Evolutionary conservation across 2,797 vertebrate genomes (phyloP).

Genomic region (Chaetodon trifasciatus): DNA sequence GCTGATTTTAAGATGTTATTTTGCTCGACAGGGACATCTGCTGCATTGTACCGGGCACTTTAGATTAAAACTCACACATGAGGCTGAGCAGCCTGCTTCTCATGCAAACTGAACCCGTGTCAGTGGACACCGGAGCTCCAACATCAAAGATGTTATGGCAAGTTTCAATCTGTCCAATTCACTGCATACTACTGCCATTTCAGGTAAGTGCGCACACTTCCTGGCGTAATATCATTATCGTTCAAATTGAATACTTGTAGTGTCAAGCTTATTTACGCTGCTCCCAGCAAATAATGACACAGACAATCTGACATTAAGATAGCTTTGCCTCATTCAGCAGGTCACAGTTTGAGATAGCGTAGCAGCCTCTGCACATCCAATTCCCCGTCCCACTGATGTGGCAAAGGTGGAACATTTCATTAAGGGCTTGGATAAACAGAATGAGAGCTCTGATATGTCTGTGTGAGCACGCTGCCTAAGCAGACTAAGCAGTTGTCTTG

Average conservation of each 20-base stretch:
- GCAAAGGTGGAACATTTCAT: slow-evolving; percentile 78
- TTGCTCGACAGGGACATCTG: slow-evolving; percentile 32
- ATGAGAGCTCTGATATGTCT: slow-evolving; percentile 50
- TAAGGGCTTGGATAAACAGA: slow-evolving; percentile 74
- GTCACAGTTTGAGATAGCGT: slow-evolving; percentile 59
- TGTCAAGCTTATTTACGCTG: slow-evolving; percentile 40
- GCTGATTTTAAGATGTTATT: too few species aligned
- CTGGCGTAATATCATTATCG: slow-evolving; percentile 53
- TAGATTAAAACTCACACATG: slow-evolving; percentile 17
- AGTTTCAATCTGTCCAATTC: slow-evolving; percentile 31
- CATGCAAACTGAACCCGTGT: slow-evolving; percentile 22
- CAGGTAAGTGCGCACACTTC: slow-evolving; percentile 41
- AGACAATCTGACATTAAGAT: slow-evolving; percentile 47
- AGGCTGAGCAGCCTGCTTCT: slow-evolving; percentile 20
- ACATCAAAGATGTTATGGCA: not conserved
- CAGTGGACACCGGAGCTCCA: slow-evolving; percentile 1
- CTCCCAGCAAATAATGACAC: slow-evolving; percentile 55
- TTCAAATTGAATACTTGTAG: slow-evolving; percentile 61
- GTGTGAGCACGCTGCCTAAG: slow-evolving; percentile 35
- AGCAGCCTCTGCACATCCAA: slow-evolving; percentile 59
- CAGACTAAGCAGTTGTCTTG: slow-evolving; percentile 53
- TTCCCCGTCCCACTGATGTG: slow-evolving; percentile 68
- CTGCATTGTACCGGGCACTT: slow-evolving; percentile 51
- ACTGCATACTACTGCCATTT: slow-evolving; percentile 13
- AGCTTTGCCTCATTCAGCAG: slow-evolving; percentile 58